These are phyloP conservation scores for Centropyge bicolor DNA, from an alignment of 2,797 vertebrate genomes.

Conservation along the genomic window DNA sequence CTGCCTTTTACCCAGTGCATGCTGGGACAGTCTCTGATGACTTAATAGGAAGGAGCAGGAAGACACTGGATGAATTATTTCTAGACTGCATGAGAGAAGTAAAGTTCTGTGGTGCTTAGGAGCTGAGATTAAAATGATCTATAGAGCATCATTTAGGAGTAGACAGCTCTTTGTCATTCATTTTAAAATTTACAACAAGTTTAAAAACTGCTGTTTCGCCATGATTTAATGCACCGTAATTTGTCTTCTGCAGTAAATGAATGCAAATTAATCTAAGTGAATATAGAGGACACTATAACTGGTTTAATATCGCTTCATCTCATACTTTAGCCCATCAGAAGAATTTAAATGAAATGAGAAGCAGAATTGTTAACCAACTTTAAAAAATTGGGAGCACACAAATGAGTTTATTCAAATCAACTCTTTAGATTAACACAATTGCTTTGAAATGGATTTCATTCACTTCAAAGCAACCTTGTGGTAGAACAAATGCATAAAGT, in stretches of 20 bases:
- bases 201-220: not conserved
- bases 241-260: not conserved
- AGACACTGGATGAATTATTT: constrained; percentile 1
- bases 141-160: not conserved
- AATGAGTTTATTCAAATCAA: too few species aligned
- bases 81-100: not conserved
- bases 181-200: not conserved
- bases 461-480: too few species aligned
- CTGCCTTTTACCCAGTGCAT: constrained; percentile 14
- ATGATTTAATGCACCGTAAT: not conserved
- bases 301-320: not conserved
- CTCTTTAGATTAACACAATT: too few species aligned
- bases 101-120: not conserved
- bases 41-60: not conserved
- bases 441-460: too few species aligned
- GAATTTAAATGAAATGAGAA: not conserved
- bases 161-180: not conserved
- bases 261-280: not conserved
- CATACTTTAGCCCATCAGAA: not conserved
- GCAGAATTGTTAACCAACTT: not conserved
- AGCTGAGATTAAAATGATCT: not conserved
- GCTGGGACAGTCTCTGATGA: constrained; percentile 22
- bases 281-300: not conserved
- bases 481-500: too few species aligned
- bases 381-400: too few species aligned